Percentiles rank a stretch among this genome's conserved stretches.
Conservation (phyloP, 2,888 invertebrate species). For the Dioctria linearis region DNA sequence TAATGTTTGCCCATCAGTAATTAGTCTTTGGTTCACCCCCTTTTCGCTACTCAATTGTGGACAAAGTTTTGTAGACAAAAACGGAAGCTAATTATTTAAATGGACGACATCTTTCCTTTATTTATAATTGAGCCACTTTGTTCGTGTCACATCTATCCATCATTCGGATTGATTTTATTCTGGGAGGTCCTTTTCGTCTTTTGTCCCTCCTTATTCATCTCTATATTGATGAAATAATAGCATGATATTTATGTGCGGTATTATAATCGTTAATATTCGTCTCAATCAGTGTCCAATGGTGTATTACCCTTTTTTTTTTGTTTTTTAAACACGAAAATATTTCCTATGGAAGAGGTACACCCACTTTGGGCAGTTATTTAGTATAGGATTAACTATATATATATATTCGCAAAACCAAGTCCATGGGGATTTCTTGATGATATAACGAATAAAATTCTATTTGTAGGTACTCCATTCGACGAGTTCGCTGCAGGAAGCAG, state of each 20-base stretch:
- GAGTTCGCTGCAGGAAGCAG: neutral
- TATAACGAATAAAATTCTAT: too few species aligned
- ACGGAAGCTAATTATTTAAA: slow-evolving; percentile 57
- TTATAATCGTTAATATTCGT: slow-evolving; percentile 46
- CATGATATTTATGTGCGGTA: slow-evolving; percentile 23
- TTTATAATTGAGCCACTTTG: slow-evolving; percentile 58
- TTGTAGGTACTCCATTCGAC: too few species aligned
- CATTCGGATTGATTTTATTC: slow-evolving; percentile 57
- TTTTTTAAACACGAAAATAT: neutral
- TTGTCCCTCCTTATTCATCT: slow-evolving; percentile 27
- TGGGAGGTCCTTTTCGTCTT: slow-evolving; percentile 39
- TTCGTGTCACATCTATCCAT: slow-evolving; percentile 57
- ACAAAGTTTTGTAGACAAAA: slow-evolving; percentile 44
- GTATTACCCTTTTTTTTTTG: neutral
- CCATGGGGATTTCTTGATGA: slow-evolving; percentile 25
- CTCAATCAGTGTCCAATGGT: slow-evolving; percentile 21
- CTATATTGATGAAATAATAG: slow-evolving; percentile 30
- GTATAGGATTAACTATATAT: slow-evolving; percentile 6
- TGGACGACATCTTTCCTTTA: slow-evolving; percentile 57
- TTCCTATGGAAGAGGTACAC: neutral
- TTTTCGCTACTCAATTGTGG: slow-evolving; percentile 41
- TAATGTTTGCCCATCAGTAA: slow-evolving; percentile 57
- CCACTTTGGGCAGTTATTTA: slow-evolving; percentile 30
- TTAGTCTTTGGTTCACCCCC: slow-evolving; percentile 54
- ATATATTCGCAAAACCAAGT: neutral